phyloP scores from a whole-genome alignment of 2,888 invertebrate species.

The Lepidocyrtoides sp. region DNA sequence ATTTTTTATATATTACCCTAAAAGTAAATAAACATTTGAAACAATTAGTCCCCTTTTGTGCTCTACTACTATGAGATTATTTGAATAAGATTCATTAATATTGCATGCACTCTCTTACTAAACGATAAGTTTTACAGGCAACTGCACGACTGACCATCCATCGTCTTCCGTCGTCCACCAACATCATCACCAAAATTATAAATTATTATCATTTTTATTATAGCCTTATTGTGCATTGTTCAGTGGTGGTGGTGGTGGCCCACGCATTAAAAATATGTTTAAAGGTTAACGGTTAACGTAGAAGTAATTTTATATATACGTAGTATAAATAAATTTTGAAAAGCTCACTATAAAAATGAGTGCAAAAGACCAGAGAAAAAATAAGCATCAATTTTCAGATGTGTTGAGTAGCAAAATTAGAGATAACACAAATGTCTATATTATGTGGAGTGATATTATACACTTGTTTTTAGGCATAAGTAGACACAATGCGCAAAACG shows the following conservation, averaged over 20 bases:
- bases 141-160: constrained; percentile 13
- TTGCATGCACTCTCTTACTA: no score
- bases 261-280: not conserved
- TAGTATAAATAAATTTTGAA: constrained; percentile 8
- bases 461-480: not conserved
- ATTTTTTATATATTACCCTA: not conserved
- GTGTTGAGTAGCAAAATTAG: not conserved
- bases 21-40: constrained; percentile 12
- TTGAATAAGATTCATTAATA: no score
- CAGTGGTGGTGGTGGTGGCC: not conserved
- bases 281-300: not conserved
- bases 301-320: no score
- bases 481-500: not conserved
- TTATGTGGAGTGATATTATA: no score
- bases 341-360: not conserved
- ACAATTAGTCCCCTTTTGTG: constrained; percentile 66
- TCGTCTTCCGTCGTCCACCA: constrained; percentile 25
- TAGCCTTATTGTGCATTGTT: not conserved
- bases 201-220: constrained; percentile 30
- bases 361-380: not conserved
- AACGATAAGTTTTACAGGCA: constrained; percentile 12
- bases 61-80: constrained; percentile 43
- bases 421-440: no score
- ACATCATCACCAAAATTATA: constrained; percentile 42
- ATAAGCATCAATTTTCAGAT: not conserved